Base-by-base conservation (phyloP, 2,113 vertebrate genomes). In the human region DNA sequence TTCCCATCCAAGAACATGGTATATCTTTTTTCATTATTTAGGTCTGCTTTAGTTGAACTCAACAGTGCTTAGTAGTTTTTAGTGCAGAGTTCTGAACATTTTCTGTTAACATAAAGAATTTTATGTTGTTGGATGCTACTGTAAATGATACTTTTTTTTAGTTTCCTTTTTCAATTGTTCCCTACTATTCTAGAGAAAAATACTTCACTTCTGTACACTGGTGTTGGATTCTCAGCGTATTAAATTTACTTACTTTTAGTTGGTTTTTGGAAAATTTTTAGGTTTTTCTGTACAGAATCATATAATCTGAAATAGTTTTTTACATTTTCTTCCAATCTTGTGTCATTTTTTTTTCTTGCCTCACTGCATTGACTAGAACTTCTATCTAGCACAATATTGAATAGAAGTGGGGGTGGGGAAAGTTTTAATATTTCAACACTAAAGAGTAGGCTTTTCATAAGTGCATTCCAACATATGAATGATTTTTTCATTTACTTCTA, bases 101-200 rank as follows among this genome's bases (percentile, higher is more conserved):
- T 70, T 96, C 83, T 30, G 7, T 93, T 83, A 84, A 80, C 64
- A 68, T 87, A 92, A 90, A 50, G 32, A 88, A 90, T 64, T 81
- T 40, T 64, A 61, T 59, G 10, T 45, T 84, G 93, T 38, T 22
- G 6, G 40, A 45, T 93, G 38, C 14, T 82, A 35, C 17, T 86
- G 2, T 3, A 92, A 95, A 79, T 75, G 2, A 9, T 66, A 55
- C 27, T 35, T 45, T 86, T 38, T 85, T 96, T n/a, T 5, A 72
- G 38, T 87, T 89, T 89, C 2, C 9, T 57, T 90, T 95, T 89
- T 93, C 35, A 73, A 30, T 68, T 92, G 20, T 88, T 75, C 45
- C 40, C 43, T 61, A 40, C 13, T 75, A 66, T 35, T 80, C 1
- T 40, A 79, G 52, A 82, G 22, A 94, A 75, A 96, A 80, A 91